Conservation (phyloP, 2,888 invertebrate species). For the Drosophila affinis region DNA sequence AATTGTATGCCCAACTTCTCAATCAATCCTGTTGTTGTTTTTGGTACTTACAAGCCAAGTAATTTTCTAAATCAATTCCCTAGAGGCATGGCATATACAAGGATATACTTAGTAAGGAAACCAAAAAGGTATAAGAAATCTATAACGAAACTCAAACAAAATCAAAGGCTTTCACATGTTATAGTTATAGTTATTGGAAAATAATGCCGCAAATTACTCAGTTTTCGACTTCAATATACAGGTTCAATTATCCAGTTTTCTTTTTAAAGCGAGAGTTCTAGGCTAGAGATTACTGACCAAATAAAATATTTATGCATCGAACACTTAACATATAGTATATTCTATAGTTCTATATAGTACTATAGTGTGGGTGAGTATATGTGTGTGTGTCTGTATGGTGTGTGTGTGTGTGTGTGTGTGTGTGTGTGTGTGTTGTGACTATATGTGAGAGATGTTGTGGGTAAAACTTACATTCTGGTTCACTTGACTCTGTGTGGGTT, state of each 20-base stretch:
- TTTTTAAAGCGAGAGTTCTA: constrained; percentile 12
- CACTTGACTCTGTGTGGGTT: constrained; percentile 82
- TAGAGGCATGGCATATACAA: constrained; percentile 10
- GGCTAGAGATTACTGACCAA: constrained; percentile 22
- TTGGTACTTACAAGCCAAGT: constrained; percentile 2
- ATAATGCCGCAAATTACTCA: background rate
- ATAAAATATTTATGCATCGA: constrained; percentile 52
- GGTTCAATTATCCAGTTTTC: constrained; percentile 18
- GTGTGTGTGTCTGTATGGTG: constrained; percentile 36
- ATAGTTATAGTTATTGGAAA: too few relatives aligned
- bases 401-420: constrained; percentile 30
- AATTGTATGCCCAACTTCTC: background rate
- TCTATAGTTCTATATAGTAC: constrained; percentile 42
- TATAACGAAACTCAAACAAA: constrained; percentile 28
- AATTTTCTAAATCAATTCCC: constrained; percentile 7
- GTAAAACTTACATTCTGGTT: constrained; percentile 83
- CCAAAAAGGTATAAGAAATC: constrained; percentile 10
- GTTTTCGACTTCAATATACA: constrained; percentile 21
- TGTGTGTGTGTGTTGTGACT: constrained; percentile 25
- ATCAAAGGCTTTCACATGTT: constrained; percentile 1
- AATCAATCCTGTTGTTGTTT: background rate
- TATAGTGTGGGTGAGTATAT: constrained; percentile 27
- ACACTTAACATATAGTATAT: constrained; percentile 53
- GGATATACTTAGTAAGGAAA: constrained; percentile 6
- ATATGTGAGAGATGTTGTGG: constrained; percentile 72